Base-by-base conservation (phyloP, 1,140 invertebrate genomes). In the Araneus ventricosus region DNA sequence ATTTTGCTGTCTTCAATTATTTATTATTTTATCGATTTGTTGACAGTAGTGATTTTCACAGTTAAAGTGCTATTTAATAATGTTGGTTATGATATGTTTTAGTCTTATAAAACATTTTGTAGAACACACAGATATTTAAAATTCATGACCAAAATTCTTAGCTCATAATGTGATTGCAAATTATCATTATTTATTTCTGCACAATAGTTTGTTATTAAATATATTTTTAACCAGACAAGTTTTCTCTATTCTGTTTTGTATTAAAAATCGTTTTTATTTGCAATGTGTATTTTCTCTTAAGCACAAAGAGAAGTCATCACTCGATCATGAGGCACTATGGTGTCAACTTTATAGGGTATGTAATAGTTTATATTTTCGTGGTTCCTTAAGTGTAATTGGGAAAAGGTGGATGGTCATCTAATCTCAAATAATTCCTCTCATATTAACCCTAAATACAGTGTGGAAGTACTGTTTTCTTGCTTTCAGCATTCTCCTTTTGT, bases 311-410 rank as follows among this genome's bases (percentile, higher is more conserved):
- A 93, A 93, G 92, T 70, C 92, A 37, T 27, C 92, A 67, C 86
- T 93, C 52, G 87, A 85, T 93, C 92, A 93, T 82, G 92, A 88
- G 70, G 92, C 92, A 93, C 87, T 93, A 82, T 93, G 86, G 86
- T 89, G 92, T 93, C 92, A 93, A 67, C 92, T 93, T 41, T 93
- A 93, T 85, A 93, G 86, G 92, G 92, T 93, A 93, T 93, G 92
- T 93, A 93, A 82, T 45, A 17, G 30, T 80, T 88, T 80, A 57
- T 75, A 61, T 67, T 63, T 87, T 59, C 85, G 24, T 87, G 59
- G 37, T 63, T 91, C 91, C 84, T 93, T 87, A 93, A 93, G 27
- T 87, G 39, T 87, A 39, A 67, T 93, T 41, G 87, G 75, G 79
- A 24, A 30, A 59, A 82, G 92, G 92, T 89, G 92, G 92, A 93